Base-by-base conservation (phyloP, 64 coral and sea anemone species). In the Orbicella faveolata region DNA sequence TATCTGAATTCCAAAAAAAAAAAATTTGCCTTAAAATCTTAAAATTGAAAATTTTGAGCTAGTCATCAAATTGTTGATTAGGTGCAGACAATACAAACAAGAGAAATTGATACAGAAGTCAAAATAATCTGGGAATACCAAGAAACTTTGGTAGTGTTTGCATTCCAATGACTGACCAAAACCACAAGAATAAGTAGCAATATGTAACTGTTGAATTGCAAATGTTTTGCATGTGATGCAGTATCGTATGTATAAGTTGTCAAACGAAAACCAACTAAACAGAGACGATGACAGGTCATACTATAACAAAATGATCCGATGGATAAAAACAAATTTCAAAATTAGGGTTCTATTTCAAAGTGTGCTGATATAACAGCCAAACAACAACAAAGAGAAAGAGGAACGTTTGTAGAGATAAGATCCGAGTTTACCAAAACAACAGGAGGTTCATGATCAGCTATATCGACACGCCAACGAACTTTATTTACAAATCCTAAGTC, bases 401-500 rank as follows among this genome's bases (percentile, higher is more conserved):
- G 6, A 18, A 1, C 39, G 19, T 25, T 67, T 70, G 67, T 26
- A 70, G 30, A 70, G 35, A 68, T 39, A 68, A 68, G 81, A 84
- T 48, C 16, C 25, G 12, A 80, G 78, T 80, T 80, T 18, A 84
- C 81, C 65, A 52, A 85, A 85, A 85, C 82, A 85, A 85, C 37
- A 78, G 44, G 6, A 8, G 39, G 9, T 52, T 36, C 20, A 48
- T 48, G 9, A 10, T 9, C 17, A 51, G 9, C 16, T 41, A 72
- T 52, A 85, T 85, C 35, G 36, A 36, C 64, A 51, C n/a, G 64
- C 64, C 65, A 72, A 19, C 30, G 23, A 26, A 48, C 21, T 66
- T 85, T 72, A 85, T 72, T 70, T 85, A 73, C 36, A 85, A 85
- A 85, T 13, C 39, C 26, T 20, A 68, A 67, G 81, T 44, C 35